Conservation (phyloP, 1,140 invertebrate genomes). For the Antheraea mylitta region DNA sequence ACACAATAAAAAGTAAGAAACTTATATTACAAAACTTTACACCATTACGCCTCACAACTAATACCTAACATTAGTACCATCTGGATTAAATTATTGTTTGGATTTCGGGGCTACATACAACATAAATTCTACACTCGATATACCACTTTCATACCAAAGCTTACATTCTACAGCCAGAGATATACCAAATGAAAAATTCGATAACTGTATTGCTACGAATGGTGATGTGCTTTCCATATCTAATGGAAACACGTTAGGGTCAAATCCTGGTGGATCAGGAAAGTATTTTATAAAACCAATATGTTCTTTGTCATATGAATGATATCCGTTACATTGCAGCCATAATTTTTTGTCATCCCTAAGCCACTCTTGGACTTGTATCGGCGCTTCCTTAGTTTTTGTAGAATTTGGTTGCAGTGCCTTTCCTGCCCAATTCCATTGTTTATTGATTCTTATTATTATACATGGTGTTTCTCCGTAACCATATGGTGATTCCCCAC, state of each 20-base stretch:
- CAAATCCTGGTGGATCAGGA: slow-evolving; percentile 63
- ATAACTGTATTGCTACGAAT: slow-evolving; percentile 55
- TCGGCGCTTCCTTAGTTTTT: slow-evolving; percentile 31
- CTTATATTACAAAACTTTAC: neutral
- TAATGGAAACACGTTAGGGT: slow-evolving; percentile 46
- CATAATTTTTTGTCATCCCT: slow-evolving; percentile 48
- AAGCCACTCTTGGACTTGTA: slow-evolving; percentile 43
- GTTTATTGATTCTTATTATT: slow-evolving; percentile 60
- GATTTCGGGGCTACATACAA: slow-evolving; percentile 47
- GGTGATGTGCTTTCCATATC: slow-evolving; percentile 35
- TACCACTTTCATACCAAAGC: slow-evolving; percentile 52
- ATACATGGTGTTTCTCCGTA: slow-evolving; percentile 60
- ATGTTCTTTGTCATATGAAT: slow-evolving; percentile 61
- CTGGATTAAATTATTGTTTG: slow-evolving; percentile 11
- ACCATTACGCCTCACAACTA: slow-evolving; percentile 10
- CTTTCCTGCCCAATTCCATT: slow-evolving; percentile 45
- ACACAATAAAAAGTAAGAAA: neutral
- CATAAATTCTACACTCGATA: slow-evolving; percentile 49
- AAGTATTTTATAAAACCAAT: slow-evolving; percentile 54
- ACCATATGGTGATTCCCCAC: slow-evolving; percentile 52
- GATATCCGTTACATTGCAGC: slow-evolving; percentile 52
- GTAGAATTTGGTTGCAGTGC: slow-evolving; percentile 37
- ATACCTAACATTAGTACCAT: slow-evolving; percentile 17
- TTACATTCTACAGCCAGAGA: slow-evolving; percentile 58
- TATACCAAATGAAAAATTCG: slow-evolving; percentile 53